Evolutionary conservation across 2,888 invertebrate species (phyloP).

Genomic region (Thelaira solivaga): DNA sequence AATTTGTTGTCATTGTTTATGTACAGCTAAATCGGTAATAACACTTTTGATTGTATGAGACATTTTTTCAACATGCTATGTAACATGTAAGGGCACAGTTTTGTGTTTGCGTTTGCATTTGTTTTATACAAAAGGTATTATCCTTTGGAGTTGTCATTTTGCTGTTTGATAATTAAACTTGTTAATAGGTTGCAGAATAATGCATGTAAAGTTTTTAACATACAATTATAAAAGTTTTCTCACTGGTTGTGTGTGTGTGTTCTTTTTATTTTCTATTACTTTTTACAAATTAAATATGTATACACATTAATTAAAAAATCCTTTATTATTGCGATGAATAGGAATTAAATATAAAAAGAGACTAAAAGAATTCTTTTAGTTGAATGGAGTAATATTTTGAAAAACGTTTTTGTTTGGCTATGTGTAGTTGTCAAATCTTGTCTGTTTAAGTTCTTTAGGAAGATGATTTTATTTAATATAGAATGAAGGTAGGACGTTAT

Average conservation of each 20-base stretch:
- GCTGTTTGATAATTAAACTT: constrained; percentile 56
- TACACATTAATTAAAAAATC: background rate
- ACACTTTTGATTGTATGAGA: constrained; percentile 4
- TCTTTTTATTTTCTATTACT: background rate
- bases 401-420: no score
- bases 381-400: no score
- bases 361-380: no score
- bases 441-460: no score
- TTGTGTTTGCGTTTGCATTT: background rate
- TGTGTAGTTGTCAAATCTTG: no score
- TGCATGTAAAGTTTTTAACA: constrained; percentile 54
- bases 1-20: background rate
- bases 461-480: no score
- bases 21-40: constrained; percentile 8
- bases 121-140: background rate
- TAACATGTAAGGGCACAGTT: no score
- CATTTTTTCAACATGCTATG: background rate
- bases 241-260: no score
- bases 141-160: constrained; percentile 15
- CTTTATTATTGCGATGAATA: background rate
- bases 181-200: constrained; percentile 60
- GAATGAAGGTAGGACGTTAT: no score
- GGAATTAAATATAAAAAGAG: background rate
- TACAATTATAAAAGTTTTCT: constrained; percentile 55
- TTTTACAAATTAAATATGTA: background rate